Evolutionary conservation across 2,113 vertebrate species (phyloP), one percentile per base, ranked within the genome.

Genomic region (Gymnarchus niloticus): DNA sequence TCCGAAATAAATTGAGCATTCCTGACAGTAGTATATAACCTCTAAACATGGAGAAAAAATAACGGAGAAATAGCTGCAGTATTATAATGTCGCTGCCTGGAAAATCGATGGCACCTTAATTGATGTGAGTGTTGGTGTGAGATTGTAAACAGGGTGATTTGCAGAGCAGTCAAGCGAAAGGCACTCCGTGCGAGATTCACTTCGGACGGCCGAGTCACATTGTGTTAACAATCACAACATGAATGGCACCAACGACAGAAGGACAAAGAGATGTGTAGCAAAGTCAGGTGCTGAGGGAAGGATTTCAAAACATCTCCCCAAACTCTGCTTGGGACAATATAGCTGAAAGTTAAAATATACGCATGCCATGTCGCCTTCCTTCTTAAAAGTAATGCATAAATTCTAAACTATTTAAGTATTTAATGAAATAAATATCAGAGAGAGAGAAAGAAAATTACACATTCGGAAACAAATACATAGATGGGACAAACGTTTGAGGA

Each of bases 81-180:
- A 93, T 94, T 93, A 90, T 93, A 93, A 93, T 92, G 94, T 94
- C 92, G 89, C 91, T 87, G 91, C 91, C 89, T 88, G 93, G 91
- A 92, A 93, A 91, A 95, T 95, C 92, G 94, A 94, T 95, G 93
- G 91, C 85, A 92, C 93, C 94, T 95, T 96, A 96, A 96, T 95
- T 95, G 96, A 96, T 94, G 95, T 93, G 95, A 96, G 93, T 95
- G 92, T 94, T 94, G 94, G 94, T 95, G 93, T 93, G 95, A 94
- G 94, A 94, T 95, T 95, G 94, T 93, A 95, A 95, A 96, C 95
- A 95, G 93, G 95, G 91, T 95, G 95, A 96, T 96, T 95, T 95
- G 95, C 95, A 95, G 94, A 92, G 92, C 94, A 94, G 94, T 93
- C 92, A 92, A 92, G 95, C 87, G 92, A 89, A 92, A 95, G 94